Base-by-base conservation (phyloP, 2,113 vertebrate species). In the Mustelus asterias region DNA sequence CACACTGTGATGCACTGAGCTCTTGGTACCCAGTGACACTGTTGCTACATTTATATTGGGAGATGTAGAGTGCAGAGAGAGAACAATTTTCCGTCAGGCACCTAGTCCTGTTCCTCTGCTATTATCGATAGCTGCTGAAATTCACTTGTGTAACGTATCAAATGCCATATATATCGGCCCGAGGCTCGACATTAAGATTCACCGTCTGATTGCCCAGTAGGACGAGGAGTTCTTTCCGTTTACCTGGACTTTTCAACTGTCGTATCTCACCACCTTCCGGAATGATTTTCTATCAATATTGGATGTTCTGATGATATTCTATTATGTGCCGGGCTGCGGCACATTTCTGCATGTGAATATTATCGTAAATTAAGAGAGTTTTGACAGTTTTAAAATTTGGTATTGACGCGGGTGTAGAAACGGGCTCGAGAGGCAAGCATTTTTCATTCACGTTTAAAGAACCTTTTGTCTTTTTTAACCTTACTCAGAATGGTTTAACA, bases 361-460 rank as follows among this genome's bases (percentile, higher is more conserved):
- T 93, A 33, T 60, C n/a, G 13, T 60, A 92, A 92, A 90, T 90
- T 90, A 60, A 54, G 48, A 89, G 13, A n/a, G 54, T 33, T 90
- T 60, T 92, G 58, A 92, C 24, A 89, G 58, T 92, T 63, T 92
- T 92, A 63, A 92, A 33, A 60, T n/a, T 63, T 92, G 54, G 88
- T 92, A n/a, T 33, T 63, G 29, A 63, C 14, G 24, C 29, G 88
- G 33, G 88, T 93, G 29, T n/a, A 63, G 60, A n/a, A 63, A 24
- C 24, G 54, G 20, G 37, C 37, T 41, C 37, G 33, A 44, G 78
- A 83, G 80, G 80, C 80, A 83, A 44, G 80, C 80, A 83, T 83
- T 41, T 93, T 93, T 93, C n/a, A 20, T 37, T 65, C 20, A 14
- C 22, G 16, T 63, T 92, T n/a, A 92, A 92, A 63, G 58, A 92